These are phyloP conservation scores for Peromyscus maniculatus DNA, from an alignment of 2,113 vertebrate species.

Conservation along the genomic window DNA sequence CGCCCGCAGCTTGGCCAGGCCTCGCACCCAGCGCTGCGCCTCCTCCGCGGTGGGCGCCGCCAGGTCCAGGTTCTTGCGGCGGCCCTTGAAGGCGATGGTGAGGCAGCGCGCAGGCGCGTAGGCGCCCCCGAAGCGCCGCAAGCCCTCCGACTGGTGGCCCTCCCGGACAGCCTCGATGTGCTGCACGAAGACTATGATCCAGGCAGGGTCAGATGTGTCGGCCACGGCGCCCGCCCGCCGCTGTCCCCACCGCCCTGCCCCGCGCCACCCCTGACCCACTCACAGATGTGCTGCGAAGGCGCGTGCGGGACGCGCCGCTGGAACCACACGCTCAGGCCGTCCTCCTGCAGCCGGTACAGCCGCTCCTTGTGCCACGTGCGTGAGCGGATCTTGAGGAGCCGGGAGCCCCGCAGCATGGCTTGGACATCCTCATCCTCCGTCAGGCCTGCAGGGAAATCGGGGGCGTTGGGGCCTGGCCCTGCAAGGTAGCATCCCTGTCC, in stretches of 20 bases:
- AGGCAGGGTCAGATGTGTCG: neutral
- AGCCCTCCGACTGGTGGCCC: conserved; percentile 94
- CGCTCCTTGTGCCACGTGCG: conserved; percentile 90
- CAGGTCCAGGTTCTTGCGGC: conserved; percentile 94
- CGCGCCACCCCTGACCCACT: conserved; percentile 71
- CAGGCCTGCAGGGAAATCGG: conserved; percentile 87
- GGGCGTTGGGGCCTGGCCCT: neutral
- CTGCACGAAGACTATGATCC: conserved; percentile 91
- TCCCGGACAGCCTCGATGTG: conserved; percentile 94
- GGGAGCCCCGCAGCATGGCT: conserved; percentile 94
- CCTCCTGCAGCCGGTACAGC: conserved; percentile 92
- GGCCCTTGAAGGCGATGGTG: conserved; percentile 93
- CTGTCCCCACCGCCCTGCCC: accelerated
- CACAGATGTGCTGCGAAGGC: conserved; percentile 92
- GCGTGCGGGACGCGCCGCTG: conserved; percentile 90
- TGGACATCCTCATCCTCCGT: conserved; percentile 93
- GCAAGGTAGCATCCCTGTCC: neutral
- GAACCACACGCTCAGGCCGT: conserved; percentile 94
- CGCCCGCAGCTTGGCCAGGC: conserved; percentile 92
- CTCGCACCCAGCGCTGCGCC: conserved; percentile 94
- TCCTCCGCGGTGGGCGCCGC: conserved; percentile 89
- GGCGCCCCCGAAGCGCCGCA: conserved; percentile 88
- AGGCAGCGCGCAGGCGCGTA: conserved; percentile 92
- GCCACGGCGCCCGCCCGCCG: no score
- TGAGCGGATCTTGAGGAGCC: conserved; percentile 94